These are phyloP conservation scores for Galeopterus variegatus DNA, from an alignment of 2,113 vertebrate species.

Conservation along the genomic window DNA sequence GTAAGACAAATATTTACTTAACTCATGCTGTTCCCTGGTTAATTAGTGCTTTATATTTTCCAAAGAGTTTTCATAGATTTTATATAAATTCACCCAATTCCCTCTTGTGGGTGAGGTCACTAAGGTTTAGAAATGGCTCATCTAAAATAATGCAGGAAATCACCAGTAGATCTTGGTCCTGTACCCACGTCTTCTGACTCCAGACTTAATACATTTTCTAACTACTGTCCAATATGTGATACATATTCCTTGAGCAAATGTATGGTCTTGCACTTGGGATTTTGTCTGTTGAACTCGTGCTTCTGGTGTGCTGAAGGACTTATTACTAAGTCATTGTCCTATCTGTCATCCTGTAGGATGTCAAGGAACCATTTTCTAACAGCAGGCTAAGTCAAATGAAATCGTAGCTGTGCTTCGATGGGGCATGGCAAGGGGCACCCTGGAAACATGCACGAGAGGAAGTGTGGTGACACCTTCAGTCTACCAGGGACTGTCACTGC, in stretches of 20 bases:
- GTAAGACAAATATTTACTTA: conserved; percentile 83
- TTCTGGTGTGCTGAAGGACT: neutral
- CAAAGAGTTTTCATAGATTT: neutral
- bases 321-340: neutral
- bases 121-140: conserved; percentile 5
- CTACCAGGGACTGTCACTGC: neutral
- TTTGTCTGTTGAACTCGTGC: neutral
- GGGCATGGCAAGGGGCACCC: neutral
- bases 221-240: neutral
- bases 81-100: neutral
- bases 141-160: neutral
- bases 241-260: neutral
- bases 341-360: neutral
- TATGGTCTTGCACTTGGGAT: neutral
- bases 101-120: neutral
- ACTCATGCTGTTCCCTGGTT: neutral
- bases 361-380: neutral
- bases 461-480: neutral
- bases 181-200: neutral
- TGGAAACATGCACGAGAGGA: neutral
- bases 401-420: neutral
- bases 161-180: neutral
- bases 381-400: neutral
- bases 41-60: neutral
- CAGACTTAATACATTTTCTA: neutral